Percentiles rank a stretch among this genome's conserved stretches.
phyloP scores from a whole-genome alignment of 2,888 invertebrate species.

The Drosophila anomelani region DNA sequence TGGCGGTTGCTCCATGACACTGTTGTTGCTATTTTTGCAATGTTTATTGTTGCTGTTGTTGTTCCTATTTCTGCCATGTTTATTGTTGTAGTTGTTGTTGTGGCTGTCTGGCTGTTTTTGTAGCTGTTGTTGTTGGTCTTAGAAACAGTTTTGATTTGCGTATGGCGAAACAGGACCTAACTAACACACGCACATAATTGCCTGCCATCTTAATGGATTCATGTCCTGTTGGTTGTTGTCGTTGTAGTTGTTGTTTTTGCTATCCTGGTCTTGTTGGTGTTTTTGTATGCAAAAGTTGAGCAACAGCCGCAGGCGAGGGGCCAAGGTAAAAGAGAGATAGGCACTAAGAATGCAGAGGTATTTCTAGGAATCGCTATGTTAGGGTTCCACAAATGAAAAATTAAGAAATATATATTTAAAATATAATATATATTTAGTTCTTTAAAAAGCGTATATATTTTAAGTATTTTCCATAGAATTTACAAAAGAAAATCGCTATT shows the following conservation, averaged over 20 bases:
- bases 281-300: constrained; percentile 59
- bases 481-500: not conserved
- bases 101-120: constrained; percentile 7
- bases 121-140: constrained; percentile 33
- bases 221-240: constrained; percentile 61
- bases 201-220: constrained; percentile 76
- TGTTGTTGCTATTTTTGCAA: not conserved
- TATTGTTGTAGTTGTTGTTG: constrained; percentile 18
- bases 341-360: not conserved
- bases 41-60: constrained; percentile 15
- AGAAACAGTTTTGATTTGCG: constrained; percentile 48
- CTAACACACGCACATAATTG: constrained; percentile 76
- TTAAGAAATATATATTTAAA: not conserved
- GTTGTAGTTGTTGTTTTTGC: constrained; percentile 38
- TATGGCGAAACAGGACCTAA: constrained; percentile 23
- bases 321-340: not conserved
- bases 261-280: constrained; percentile 12
- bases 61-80: not conserved
- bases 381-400: not conserved
- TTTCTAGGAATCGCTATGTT: not conserved
- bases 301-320: constrained; percentile 35
- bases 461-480: not conserved
- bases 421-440: too few relatives aligned
- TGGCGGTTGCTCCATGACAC: constrained; percentile 27
- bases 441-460: not conserved